phyloP scores from a whole-genome alignment of 2,888 invertebrate species.

The Argyresthia albistria region DNA sequence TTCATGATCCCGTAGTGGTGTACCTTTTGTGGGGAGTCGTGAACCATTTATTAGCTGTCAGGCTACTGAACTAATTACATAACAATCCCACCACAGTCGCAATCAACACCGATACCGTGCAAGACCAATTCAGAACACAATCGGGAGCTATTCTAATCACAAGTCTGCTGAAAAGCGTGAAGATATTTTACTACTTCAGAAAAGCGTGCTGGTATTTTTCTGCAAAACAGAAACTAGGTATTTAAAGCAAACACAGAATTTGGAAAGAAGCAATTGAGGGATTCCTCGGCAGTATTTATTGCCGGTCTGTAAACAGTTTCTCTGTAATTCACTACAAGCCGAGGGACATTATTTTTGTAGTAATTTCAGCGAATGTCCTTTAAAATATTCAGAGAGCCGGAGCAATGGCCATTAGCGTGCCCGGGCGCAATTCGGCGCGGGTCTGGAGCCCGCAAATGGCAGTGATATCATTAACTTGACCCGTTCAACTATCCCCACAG shows the following conservation, averaged over 20 bases:
- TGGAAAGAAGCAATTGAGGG: slow-evolving; percentile 57
- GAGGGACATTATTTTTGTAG: slow-evolving; percentile 71
- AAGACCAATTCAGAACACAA: no score
- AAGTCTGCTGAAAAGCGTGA: no score
- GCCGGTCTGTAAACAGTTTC: slow-evolving; percentile 63
- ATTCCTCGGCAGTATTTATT: slow-evolving; percentile 61
- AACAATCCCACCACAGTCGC: no score
- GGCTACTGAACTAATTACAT: not conserved
- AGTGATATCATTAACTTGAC: slow-evolving; percentile 70
- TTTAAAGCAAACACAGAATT: slow-evolving; percentile 44
- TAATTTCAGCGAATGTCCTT: slow-evolving; percentile 70
- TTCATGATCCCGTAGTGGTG: slow-evolving; percentile 13
- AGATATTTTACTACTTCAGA: no score
- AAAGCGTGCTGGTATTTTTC: no score
- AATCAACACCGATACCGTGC: no score
- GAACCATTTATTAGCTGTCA: not conserved
- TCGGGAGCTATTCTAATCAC: no score
- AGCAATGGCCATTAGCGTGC: slow-evolving; percentile 67
- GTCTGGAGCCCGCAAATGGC: slow-evolving; percentile 66
- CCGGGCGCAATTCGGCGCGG: slow-evolving; percentile 60
- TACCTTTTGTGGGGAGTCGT: not conserved
- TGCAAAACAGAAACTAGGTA: no score
- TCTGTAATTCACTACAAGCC: slow-evolving; percentile 67
- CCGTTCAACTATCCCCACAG: slow-evolving; percentile 58
- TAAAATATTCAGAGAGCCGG: slow-evolving; percentile 70